Evolutionary conservation across 2,113 vertebrate species (phyloP), one percentile per base, ranked within the genome.

Genomic region (Saimiri boliviensis): DNA sequence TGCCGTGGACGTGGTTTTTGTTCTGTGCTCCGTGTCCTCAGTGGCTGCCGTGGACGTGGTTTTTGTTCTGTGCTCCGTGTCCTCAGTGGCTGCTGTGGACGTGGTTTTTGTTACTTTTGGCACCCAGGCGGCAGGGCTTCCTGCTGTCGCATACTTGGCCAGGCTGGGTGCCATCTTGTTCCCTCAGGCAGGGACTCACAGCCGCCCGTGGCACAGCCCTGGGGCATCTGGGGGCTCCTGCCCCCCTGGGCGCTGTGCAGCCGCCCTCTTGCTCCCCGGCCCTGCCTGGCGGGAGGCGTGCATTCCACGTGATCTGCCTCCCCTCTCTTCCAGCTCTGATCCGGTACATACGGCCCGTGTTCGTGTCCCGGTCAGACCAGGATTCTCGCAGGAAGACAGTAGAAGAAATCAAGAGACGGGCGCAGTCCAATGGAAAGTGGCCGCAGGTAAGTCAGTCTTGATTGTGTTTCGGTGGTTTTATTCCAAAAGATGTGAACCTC

Each of bases 341-440:
- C 83, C 99, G 99, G 97, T 99, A 99, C 96, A 99, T 99, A 96
- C 99, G 99, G 82, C 99, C 99, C 0, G 99, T 99, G 71, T 99
- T 99, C 56, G 99, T 99, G 9, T 99, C 99, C 25, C 99, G 99
- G 19, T 99, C 99, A 8, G 99, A 99, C 98, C 99, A 99, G 97
- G 98, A 99, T 98, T 99, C 99, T 47, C 99, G 99, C 56, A 99
- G 99, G 98, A 99, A 99, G 97, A 99, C 99, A 0, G 99, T 99
- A 91, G 99, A 99, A 95, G 99, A 99, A 98, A 99, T 99, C 96
- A 99, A 98, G 97, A 98, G 99, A 23, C 99, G 99, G 95, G 99
- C 99, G 10, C 99, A 99, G 91, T 99, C 99, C 8, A 98, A 98
- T 37, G 99, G 99, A 54, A 99, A 98, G 97, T 99, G 99, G 99